phyloP scores from a whole-genome alignment of 2,113 vertebrate species.

The Lampris incognitus region DNA sequence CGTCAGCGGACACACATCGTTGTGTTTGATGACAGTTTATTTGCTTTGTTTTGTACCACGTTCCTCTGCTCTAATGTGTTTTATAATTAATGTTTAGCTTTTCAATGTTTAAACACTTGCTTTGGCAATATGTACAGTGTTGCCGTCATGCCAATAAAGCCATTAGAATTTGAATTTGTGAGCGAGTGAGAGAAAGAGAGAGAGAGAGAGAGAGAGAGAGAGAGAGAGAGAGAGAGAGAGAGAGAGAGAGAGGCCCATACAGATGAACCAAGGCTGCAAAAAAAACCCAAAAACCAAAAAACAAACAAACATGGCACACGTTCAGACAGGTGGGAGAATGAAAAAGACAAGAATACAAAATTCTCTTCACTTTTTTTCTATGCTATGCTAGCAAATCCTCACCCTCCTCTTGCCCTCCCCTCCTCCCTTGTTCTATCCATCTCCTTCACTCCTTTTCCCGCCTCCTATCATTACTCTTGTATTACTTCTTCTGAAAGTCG shows the following conservation, averaged over 20 bases:
- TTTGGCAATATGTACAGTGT: no score
- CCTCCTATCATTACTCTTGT: conserved; percentile 76
- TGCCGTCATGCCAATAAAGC: no score
- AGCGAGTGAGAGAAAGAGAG: conserved; percentile 37
- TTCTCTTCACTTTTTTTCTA: conserved; percentile 70
- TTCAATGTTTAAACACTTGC: no score
- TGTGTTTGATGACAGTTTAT: no score
- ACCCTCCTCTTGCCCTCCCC: conserved; percentile 16
- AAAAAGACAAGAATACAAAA: conserved; percentile 66
- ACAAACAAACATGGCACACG: conserved; percentile 6
- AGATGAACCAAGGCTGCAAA: conserved; percentile 34
- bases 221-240: conserved; percentile 25
- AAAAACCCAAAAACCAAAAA: not conserved
- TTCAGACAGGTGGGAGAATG: conserved; percentile 34
- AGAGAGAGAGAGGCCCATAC: conserved; percentile 46
- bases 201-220: conserved; percentile 19
- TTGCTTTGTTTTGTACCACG: no score
- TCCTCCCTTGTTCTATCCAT: conserved; percentile 41
- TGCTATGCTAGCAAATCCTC: conserved; percentile 31
- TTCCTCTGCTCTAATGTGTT: no score
- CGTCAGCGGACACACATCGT: no score
- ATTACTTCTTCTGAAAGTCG: conserved; percentile 80
- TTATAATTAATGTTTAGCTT: no score
- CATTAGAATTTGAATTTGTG: not conserved
- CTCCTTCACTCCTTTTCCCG: conserved; percentile 29